phyloP scores from a whole-genome alignment of 2,888 invertebrate genomes.

The Cepaea hortensis region DNA sequence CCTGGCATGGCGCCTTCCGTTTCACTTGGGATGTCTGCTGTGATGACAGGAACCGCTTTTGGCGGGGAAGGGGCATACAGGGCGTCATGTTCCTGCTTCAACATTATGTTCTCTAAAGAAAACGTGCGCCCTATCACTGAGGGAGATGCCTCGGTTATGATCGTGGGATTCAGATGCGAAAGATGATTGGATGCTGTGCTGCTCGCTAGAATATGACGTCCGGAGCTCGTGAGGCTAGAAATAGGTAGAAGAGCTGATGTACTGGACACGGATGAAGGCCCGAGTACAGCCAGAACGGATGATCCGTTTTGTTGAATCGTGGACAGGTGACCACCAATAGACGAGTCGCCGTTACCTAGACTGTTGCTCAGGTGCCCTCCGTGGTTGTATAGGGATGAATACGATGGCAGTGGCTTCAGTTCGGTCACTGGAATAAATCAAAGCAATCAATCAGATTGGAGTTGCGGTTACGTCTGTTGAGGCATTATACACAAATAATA shows the following conservation, averaged over 20 bases:
- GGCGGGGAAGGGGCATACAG: slow-evolving; percentile 57
- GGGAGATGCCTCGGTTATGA: slow-evolving; percentile 34
- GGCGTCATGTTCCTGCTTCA: slow-evolving; percentile 55
- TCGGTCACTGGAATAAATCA: slow-evolving; percentile 25
- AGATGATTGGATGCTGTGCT: slow-evolving; percentile 44
- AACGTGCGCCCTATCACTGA: slow-evolving; percentile 47
- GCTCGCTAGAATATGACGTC: slow-evolving; percentile 44
- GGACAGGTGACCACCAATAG: not conserved
- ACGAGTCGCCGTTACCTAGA: not conserved
- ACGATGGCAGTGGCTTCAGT: slow-evolving; percentile 49
- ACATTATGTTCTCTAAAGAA: slow-evolving; percentile 49
- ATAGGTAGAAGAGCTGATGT: slow-evolving; percentile 47
- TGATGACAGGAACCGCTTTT: slow-evolving; percentile 56
- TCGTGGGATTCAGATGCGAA: slow-evolving; percentile 35
- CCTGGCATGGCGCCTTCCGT: slow-evolving; percentile 46
- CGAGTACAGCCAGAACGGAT: slow-evolving; percentile 55
- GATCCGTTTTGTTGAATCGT: slow-evolving; percentile 50
- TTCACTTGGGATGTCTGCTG: slow-evolving; percentile 47
- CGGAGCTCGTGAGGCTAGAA: slow-evolving; percentile 48
- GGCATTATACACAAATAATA: too few species aligned
- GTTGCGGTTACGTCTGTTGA: too few species aligned
- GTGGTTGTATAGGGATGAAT: slow-evolving; percentile 44
- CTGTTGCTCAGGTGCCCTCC: slow-evolving; percentile 2
- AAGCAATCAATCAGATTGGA: not conserved
- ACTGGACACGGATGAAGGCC: slow-evolving; percentile 40